These are phyloP conservation scores for Myotis yumanensis DNA, from an alignment of 2,113 vertebrate species.

Conservation along the genomic window DNA sequence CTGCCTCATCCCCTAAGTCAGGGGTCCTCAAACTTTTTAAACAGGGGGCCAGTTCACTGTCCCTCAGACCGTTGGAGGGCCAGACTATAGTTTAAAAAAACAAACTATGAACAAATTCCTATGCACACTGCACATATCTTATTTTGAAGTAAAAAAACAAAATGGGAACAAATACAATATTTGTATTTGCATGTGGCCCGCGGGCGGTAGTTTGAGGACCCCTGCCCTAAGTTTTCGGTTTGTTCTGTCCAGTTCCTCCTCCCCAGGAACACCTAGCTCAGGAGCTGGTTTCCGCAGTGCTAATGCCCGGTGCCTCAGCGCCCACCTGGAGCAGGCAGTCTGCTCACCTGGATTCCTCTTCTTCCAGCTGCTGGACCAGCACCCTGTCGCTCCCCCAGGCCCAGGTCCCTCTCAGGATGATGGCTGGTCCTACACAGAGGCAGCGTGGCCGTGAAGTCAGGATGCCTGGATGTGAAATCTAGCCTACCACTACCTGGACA, in stretches of 20 bases:
- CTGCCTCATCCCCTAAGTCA: too few species aligned
- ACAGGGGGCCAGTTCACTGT: too few species aligned
- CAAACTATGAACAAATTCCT: too few species aligned
- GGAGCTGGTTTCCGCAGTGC: not conserved
- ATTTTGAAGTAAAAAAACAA: too few species aligned
- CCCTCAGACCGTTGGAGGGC: too few species aligned
- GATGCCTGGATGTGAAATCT: not conserved
- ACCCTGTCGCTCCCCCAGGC: not conserved
- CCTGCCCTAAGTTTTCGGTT: not conserved
- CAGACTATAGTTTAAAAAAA: too few species aligned
- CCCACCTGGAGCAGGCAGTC: not conserved
- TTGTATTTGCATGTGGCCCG: too few species aligned
- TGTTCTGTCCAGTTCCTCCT: not conserved
- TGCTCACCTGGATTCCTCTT: not conserved
- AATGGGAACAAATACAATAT: too few species aligned
- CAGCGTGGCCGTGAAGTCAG: not conserved
- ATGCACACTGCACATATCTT: too few species aligned
- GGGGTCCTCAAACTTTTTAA: too few species aligned
- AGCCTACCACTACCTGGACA: not conserved
- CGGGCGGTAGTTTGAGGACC: too few species aligned
- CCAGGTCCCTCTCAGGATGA: not conserved
- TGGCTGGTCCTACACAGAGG: not conserved
- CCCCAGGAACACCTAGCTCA: too few species aligned
- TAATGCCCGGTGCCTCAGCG: accelerated
- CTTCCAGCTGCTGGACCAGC: not conserved